Evolutionary conservation across 2,888 invertebrate species (phyloP).

Genomic region (Agriopis leucophaearia): DNA sequence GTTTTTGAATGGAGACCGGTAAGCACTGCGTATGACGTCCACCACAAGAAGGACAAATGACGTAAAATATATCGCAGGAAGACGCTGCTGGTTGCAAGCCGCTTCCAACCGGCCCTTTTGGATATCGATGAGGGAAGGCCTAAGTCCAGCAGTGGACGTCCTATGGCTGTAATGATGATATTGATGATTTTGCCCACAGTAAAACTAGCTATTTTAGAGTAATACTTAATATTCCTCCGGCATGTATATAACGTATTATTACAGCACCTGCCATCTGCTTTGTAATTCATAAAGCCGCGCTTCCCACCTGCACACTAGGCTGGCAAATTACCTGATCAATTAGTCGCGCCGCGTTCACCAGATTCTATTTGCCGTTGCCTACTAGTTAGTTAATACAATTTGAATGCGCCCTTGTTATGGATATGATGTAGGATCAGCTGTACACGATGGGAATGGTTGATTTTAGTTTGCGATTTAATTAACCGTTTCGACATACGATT

Average conservation of each 20-base stretch:
- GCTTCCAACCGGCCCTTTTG: too few relatives aligned
- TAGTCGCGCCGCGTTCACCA: conserved; percentile 67
- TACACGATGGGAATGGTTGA: conserved; percentile 41
- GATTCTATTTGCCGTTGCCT: conserved; percentile 57
- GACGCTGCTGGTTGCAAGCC: too few relatives aligned
- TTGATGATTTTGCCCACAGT: too few relatives aligned
- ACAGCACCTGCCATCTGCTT: conserved; percentile 50
- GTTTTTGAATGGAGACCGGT: too few relatives aligned
- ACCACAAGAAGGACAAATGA: too few relatives aligned
- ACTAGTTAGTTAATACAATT: conserved; percentile 62
- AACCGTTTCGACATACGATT: conserved; percentile 5
- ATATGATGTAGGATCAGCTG: conserved; percentile 39
- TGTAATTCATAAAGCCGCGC: conserved; percentile 64
- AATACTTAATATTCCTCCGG: conserved; percentile 23
- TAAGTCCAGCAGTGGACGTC: too few relatives aligned
- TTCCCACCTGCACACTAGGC: conserved; percentile 56
- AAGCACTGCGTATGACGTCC: too few relatives aligned
- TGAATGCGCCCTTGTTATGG: conserved; percentile 55
- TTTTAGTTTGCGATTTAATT: conserved; percentile 18
- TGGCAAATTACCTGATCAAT: conserved; percentile 70
- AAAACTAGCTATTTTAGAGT: not conserved
- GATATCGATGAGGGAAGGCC: too few relatives aligned
- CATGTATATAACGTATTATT: conserved; percentile 46
- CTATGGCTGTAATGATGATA: too few relatives aligned
- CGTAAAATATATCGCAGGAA: too few relatives aligned